Base-by-base conservation (phyloP, 2,888 invertebrate genomes). In the Eupithecia subfuscata region DNA sequence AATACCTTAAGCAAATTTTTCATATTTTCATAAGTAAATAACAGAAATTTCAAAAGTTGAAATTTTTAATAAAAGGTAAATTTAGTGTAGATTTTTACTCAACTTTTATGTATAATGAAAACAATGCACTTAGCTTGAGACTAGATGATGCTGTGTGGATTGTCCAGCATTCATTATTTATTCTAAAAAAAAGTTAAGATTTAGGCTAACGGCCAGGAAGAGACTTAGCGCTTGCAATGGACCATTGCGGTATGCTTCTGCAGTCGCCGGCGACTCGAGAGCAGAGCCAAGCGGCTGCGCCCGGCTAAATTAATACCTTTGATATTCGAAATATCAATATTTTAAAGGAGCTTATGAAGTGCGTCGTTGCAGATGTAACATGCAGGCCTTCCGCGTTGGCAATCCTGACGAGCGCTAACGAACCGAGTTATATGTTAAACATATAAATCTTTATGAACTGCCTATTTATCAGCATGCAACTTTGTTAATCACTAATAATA, bases 281-380 rank as follows among this genome's bases (percentile, higher is more conserved):
- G 80, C 85, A 84, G 88, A 89, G 91, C 91, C 91, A 89, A 92
- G 85, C 87, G 85, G 82, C 86, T 84, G 84, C 82, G 82, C 86
- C 86, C 85, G 89, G 89, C 91, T 94, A 92, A 92, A 93, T 93
- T 94, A 92, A 93, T 92, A 90, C 90, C 92, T 94, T 94, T 92
- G 91, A 92, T 94, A 94, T 93, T 92, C 89, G 84, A 92, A 93
- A 91, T 93, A 93, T 92, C 93, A 93, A 93, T 92, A 93, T 91
- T 92, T 93, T 92, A 90, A 88, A 86, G 89, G 88, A 90, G 91
- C 90, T 92, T 92, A 91, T 89, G 90, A 91, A 91, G 89, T 90
- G 88, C 89, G 88, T 86, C 89, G 87, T 84, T 87, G 87, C 88
- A 89, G 85, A 88, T 87, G 86, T 84, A 85, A 88, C 86, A 84